Conservation (phyloP, 2,797 vertebrate species). For the Otus scops region DNA sequence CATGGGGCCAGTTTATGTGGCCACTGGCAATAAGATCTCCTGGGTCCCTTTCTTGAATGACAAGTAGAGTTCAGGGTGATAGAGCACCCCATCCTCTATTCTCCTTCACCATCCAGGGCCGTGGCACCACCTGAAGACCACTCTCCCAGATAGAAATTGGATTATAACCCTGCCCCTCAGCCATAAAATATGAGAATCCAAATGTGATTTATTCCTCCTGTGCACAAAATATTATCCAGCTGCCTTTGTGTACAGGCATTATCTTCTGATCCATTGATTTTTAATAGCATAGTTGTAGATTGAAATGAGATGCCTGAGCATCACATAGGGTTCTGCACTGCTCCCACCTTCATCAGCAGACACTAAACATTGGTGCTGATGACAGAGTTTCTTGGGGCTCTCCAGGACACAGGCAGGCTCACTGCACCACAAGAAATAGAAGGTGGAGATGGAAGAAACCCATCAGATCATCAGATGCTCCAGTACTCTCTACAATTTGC, state of each 20-base stretch:
- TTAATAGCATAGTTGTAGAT: background rate
- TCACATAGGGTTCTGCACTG: background rate
- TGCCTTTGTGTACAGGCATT: conserved; percentile 6
- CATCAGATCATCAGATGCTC: background rate
- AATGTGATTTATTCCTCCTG: background rate
- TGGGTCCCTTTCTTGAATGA: background rate
- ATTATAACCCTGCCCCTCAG: background rate
- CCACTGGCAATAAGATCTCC: background rate
- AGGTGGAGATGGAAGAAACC: background rate
- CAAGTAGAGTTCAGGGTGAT: background rate
- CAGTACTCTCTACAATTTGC: background rate
- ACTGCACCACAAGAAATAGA: background rate
- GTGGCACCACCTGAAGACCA: background rate
- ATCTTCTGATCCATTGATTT: conserved; percentile 22
- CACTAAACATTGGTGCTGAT: background rate
- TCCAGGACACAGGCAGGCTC: background rate
- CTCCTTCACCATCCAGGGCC: background rate
- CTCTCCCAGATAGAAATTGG: background rate
- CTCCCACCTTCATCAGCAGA: background rate
- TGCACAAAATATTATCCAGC: background rate
- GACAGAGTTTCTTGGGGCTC: background rate
- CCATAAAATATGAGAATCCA: background rate
- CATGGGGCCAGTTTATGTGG: background rate
- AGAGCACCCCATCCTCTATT: background rate
- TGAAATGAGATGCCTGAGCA: background rate